These are phyloP conservation scores for Malurus leucopterus DNA, from an alignment of 2,797 vertebrate genomes.

Conservation along the genomic window DNA sequence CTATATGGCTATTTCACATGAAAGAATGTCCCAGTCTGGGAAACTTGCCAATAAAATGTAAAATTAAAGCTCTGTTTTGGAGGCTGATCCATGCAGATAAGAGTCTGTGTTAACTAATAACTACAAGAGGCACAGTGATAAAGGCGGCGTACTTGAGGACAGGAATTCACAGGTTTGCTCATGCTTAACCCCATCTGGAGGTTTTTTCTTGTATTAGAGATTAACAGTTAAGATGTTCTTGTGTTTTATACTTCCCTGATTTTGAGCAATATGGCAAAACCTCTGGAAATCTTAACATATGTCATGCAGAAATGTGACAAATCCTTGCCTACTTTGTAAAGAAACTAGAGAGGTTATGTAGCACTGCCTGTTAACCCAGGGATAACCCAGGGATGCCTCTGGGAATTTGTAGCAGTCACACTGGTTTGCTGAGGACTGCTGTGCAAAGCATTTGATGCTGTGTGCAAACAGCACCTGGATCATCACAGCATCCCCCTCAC, in stretches of 20 bases:
- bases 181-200: background rate
- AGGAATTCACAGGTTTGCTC: conserved; percentile 31
- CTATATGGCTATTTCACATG: conserved; percentile 37
- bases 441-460: background rate
- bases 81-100: conserved; percentile 43
- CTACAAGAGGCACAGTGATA: conserved; percentile 28
- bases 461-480: background rate
- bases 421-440: fast-evolving
- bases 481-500: background rate
- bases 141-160: background rate
- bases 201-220: background rate
- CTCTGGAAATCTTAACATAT: background rate
- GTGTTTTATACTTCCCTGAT: background rate
- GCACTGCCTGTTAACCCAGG: background rate
- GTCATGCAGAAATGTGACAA: background rate
- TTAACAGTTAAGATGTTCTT: background rate
- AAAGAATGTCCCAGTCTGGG: conserved; percentile 54
- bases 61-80: conserved; percentile 58
- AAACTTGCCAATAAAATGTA: conserved; percentile 43
- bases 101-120: conserved; percentile 52
- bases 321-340: background rate
- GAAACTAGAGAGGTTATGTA: background rate
- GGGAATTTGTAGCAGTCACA: fast-evolving
- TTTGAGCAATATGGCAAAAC: background rate
- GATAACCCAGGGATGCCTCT: background rate